A percentile compares a stretch with the other conserved stretches of the same genome.
Evolutionary conservation across 2,888 invertebrate genomes (phyloP).

Genomic region (Trachelus troglodyta): DNA sequence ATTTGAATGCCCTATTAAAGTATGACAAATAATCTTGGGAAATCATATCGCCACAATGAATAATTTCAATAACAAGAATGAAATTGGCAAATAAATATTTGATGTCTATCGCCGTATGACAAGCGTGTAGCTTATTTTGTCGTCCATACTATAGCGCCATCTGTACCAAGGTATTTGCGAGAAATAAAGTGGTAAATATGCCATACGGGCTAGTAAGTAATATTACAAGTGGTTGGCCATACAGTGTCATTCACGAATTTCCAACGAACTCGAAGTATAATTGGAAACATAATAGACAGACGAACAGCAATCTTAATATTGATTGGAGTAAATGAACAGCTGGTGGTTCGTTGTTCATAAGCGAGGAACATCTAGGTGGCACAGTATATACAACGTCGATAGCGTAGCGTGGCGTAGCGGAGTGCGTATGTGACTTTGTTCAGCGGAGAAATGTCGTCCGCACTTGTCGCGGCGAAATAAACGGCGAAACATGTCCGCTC

Average conservation of each 20-base stretch:
- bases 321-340: neutral
- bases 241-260: neutral
- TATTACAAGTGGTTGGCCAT: neutral
- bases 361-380: neutral
- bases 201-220: neutral
- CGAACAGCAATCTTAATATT: neutral
- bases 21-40: neutral
- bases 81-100: neutral
- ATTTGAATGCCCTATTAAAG: no score
- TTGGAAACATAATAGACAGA: neutral
- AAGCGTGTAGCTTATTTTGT: neutral
- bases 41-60: neutral
- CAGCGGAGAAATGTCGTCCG: constrained; percentile 38
- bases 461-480: constrained; percentile 31
- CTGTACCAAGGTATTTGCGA: neutral
- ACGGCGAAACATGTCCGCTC: constrained; percentile 51
- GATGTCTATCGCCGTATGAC: neutral
- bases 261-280: neutral
- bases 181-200: neutral
- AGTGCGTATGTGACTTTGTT: constrained; percentile 41
- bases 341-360: neutral
- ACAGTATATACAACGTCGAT: neutral
- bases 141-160: neutral
- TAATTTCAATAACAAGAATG: neutral
- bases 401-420: constrained; percentile 1